Evolutionary conservation across 2,797 vertebrate species (phyloP).

Genomic region (Heliangelus exortis): DNA sequence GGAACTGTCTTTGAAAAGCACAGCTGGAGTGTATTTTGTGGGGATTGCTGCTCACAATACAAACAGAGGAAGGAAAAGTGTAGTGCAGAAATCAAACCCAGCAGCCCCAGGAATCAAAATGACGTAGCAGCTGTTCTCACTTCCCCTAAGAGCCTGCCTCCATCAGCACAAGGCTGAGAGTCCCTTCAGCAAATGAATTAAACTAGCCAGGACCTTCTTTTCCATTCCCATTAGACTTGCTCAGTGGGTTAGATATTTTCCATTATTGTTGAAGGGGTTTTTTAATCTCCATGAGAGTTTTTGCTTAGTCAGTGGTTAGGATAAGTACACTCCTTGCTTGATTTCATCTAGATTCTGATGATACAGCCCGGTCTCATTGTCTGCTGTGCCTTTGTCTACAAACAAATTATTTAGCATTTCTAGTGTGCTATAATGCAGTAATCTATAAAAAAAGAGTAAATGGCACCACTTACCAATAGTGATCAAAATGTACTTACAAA

Average conservation of each 20-base stretch:
- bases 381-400: neutral
- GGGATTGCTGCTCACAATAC: neutral
- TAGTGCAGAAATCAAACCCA: neutral
- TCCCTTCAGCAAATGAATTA: neutral
- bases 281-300: neutral
- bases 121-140: neutral
- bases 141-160: neutral
- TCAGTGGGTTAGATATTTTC: neutral
- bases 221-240: neutral
- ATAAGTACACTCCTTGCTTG: neutral
- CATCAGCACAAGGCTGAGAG: neutral
- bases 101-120: neutral
- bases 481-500: neutral
- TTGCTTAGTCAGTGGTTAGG: neutral
- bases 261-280: neutral
- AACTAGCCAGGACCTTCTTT: neutral
- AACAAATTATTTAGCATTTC: neutral
- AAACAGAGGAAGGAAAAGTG: neutral
- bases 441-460: neutral
- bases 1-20: constrained; percentile 1
- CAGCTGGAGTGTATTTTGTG: neutral
- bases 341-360: neutral
- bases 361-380: neutral
- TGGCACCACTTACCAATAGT: neutral
- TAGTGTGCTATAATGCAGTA: neutral